Base-by-base conservation (phyloP, 2,888 invertebrate genomes). In the Aleiodes testaceus region DNA sequence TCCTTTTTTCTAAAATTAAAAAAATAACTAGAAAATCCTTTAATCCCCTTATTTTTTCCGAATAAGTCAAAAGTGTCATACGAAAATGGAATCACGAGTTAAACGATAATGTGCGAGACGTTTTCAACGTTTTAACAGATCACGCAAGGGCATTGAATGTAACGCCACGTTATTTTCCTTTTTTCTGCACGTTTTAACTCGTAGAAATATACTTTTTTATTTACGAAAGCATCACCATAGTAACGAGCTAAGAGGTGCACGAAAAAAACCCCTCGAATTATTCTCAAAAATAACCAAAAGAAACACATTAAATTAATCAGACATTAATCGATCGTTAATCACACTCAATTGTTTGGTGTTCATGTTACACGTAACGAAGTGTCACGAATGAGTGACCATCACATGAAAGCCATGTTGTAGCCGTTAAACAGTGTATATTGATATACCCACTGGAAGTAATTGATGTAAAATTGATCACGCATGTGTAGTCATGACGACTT, bases 381-480 rank as follows among this genome's bases (percentile, higher is more conserved):
- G 69, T 63, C 69, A 69, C 26, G 63, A 47, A 63, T 53, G 64
- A 64, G 47, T 64, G 53, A 64, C 44, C 64, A 69, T 52, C 22
- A 12, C 16, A 16, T 49, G 16, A 49, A 16, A 5, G 49, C 11
- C 36, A 11, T n/a, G 16, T 14, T 49, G 14, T 49, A 16, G 49
- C 2, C 69, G 50, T 42, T 18, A 49, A 44, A 30, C 12, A 36
- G 16, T 47, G 16, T 64, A 64, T 22, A 50, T 36, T 14, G 49
- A 50, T 63, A 20, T 64, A 20, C 5, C 14, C 16, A 7, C 9
- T 18, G 64, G 18, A 50, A 16, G 30, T 22, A 61, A 22, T 12
- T 22, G 20, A 79, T 82, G 80, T 81, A 80, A 81, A 84, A 81
- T 81, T 81, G 78, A 80, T 83, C 82, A 84, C 83, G 81, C 81